phyloP scores from a whole-genome alignment of 1,140 invertebrate genomes.

The Melitaea cinxia region DNA sequence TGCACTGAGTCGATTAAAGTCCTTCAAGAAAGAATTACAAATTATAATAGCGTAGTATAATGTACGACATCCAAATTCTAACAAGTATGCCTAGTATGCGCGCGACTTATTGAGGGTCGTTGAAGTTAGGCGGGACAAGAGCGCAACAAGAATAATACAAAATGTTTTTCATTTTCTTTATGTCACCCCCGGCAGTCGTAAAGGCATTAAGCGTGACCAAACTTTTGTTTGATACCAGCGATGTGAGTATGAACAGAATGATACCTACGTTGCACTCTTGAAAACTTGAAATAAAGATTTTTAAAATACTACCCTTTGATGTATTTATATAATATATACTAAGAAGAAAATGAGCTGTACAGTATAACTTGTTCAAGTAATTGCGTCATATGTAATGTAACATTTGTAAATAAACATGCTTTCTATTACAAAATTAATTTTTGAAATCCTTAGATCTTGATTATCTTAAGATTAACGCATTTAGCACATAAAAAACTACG shows the following conservation, averaged over 20 bases:
- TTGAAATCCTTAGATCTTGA: no score
- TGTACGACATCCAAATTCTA: neutral
- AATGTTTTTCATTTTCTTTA: conserved; percentile 94
- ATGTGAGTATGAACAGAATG: conserved; percentile 66
- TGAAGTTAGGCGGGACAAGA: conserved; percentile 76
- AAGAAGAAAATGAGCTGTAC: neutral
- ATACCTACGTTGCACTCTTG: conserved; percentile 50
- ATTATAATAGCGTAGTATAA: neutral
- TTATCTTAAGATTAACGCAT: no score
- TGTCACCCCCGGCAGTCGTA: conserved; percentile 90
- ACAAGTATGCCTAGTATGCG: conserved; percentile 39
- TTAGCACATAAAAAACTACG: no score
- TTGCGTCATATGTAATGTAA: neutral
- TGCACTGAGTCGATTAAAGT: no score
- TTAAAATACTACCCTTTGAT: neutral
- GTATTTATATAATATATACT: neutral
- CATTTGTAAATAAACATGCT: no score
- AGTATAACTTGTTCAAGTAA: neutral
- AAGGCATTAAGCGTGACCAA: conserved; percentile 92
- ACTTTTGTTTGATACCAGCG: conserved; percentile 83
- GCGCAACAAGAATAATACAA: conserved; percentile 83
- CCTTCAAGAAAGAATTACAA: neutral
- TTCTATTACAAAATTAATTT: no score
- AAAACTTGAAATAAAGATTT: conserved; percentile 9
- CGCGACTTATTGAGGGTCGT: conserved; percentile 59